Base-by-base conservation (phyloP, 2,797 vertebrate species). In the Sphenodon punctatus region DNA sequence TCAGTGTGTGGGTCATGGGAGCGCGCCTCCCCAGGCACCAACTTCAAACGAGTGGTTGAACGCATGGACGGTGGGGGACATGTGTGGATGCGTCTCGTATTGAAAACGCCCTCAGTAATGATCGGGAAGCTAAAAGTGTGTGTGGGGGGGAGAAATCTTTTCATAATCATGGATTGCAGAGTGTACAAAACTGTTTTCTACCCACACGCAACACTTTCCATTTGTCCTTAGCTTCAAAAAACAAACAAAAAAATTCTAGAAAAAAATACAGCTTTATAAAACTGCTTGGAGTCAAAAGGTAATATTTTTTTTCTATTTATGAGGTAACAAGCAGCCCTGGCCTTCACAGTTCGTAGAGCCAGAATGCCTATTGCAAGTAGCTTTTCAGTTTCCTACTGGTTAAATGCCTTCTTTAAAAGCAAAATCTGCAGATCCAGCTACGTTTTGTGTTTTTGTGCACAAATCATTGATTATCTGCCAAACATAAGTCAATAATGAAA, bases 201-300 rank as follows among this genome's bases (percentile, higher is more conserved):
- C 39, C 19, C 9, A 6, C 0, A 0, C 41, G 32, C 4, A 39
- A 25, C 45, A 2, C 45, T 67, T 75, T 58, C 20, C 58, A 0
- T 41, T 56, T 0, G 0, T 7, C 43, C 27, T 61, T 36, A 49
- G 27, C 15, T 20, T 39, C 46, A 36, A 63, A 38, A 20, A 61
- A 7, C 15, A n/a, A n/a, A n/a, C n/a, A n/a, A n/a, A n/a, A n/a
- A n/a, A n/a, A n/a, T n/a, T n/a, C n/a, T n/a, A n/a, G n/a, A 11
- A 43, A 43, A 43, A 43, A 43, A 43, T 43, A 15, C 13, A 43
- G 42, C 4, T 49, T 64, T 36, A 46, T 70, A 7, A 71, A 80
- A 42, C 8, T 0, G 5, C 23, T 14, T 1, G 67, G 5, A 14
- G 39, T 30, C 67, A 55, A 11, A 59, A 46, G 12, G 25, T 5